These are phyloP conservation scores for Pandemis corylana DNA, from an alignment of 2,888 invertebrate genomes.

Conservation along the genomic window DNA sequence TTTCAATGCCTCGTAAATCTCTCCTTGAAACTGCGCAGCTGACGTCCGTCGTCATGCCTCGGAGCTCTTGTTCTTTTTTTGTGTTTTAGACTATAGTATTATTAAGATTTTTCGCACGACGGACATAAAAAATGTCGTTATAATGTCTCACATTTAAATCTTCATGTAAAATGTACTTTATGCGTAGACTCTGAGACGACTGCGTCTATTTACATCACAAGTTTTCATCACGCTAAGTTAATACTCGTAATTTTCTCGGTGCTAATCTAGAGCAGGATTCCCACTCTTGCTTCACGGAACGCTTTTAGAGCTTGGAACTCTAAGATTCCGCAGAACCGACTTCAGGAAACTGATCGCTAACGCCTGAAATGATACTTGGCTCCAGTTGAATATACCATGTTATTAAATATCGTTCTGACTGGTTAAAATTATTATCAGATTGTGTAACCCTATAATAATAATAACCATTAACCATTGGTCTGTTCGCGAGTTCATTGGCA, in stretches of 20 bases:
- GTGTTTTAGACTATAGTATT: conserved; percentile 15
- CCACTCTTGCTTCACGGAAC: too few relatives aligned
- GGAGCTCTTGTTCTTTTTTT: conserved; percentile 42
- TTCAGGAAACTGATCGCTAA: too few relatives aligned
- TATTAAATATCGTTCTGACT: not conserved
- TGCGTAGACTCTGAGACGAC: not conserved
- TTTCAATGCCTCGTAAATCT: conserved; percentile 44
- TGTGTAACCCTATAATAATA: conserved; percentile 35
- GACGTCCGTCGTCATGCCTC: conserved; percentile 44
- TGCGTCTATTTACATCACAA: not conserved
- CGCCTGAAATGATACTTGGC: not conserved
- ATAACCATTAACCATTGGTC: conserved; percentile 14
- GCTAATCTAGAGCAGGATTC: not conserved
- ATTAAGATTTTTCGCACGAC: conserved; percentile 12
- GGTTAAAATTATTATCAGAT: conserved; percentile 3
- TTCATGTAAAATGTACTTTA: conserved; percentile 16
- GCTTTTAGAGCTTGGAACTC: too few relatives aligned
- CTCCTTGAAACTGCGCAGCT: conserved; percentile 43
- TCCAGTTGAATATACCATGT: not conserved
- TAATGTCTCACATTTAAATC: conserved; percentile 11
- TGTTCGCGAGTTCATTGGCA: conserved; percentile 58
- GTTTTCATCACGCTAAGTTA: not conserved
- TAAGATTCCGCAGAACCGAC: too few relatives aligned
- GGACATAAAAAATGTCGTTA: conserved; percentile 17
- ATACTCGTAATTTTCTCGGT: not conserved